These are phyloP conservation scores for Protaetia brevitarsis DNA, from an alignment of 1,140 invertebrate genomes.

Conservation along the genomic window DNA sequence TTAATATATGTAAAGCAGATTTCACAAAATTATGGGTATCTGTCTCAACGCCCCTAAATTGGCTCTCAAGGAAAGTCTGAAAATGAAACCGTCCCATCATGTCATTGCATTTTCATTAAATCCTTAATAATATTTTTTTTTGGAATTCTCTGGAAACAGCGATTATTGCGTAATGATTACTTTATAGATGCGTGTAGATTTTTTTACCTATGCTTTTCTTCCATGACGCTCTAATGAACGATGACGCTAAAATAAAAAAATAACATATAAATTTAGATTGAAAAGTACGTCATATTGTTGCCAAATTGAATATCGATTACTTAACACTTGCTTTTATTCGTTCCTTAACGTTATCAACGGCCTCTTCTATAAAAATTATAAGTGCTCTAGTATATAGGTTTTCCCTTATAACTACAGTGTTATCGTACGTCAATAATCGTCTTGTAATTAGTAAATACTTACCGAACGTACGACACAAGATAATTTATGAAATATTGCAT, in stretches of 20 bases:
- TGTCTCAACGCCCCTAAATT: neutral
- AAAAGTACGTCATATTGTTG: neutral
- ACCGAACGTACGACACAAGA: too few species aligned
- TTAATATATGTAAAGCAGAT: conserved; percentile 22
- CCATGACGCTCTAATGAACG: neutral
- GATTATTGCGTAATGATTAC: neutral
- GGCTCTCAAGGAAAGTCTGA: conserved; percentile 20
- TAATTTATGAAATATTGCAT: too few species aligned
- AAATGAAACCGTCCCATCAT: conserved; percentile 21
- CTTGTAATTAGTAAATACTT: too few species aligned
- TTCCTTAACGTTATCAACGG: conserved; percentile 17
- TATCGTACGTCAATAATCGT: too few species aligned
- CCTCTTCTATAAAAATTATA: neutral
- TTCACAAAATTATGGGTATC: neutral
- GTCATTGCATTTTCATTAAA: conserved; percentile 11
- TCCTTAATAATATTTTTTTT: neutral
- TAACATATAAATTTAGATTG: neutral
- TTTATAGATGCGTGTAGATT: neutral
- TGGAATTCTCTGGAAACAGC: neutral
- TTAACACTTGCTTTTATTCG: conserved; percentile 12
- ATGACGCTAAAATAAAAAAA: neutral
- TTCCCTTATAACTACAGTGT: too few species aligned
- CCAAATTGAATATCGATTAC: conserved; percentile 5
- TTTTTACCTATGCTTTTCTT: neutral
- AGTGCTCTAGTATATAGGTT: too few species aligned